These are phyloP conservation scores for Diglossa cyanea DNA, from an alignment of 2,797 vertebrate species.

Conservation along the genomic window DNA sequence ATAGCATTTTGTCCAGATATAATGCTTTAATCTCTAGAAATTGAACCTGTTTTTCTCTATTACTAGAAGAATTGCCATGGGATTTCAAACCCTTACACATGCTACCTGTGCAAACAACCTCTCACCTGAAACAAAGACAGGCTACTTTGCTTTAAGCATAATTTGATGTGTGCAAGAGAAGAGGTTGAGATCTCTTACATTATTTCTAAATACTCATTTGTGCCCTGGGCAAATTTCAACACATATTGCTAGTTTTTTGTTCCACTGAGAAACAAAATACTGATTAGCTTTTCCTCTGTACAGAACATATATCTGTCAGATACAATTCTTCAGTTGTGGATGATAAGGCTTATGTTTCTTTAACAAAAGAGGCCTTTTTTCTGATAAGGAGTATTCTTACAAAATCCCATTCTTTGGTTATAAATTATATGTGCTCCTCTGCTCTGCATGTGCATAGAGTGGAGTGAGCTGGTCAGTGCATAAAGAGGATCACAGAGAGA, in stretches of 20 bases:
- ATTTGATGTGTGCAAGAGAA: not conserved
- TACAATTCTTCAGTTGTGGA: not conserved
- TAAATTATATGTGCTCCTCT: not conserved
- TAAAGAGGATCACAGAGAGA: not conserved
- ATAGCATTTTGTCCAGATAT: not conserved
- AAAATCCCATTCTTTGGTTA: not conserved
- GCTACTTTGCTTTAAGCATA: not conserved
- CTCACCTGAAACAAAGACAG: not conserved
- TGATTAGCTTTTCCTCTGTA: not conserved
- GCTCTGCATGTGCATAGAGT: not conserved
- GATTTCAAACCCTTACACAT: not conserved
- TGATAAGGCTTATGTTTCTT: not conserved
- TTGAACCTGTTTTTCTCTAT: not conserved
- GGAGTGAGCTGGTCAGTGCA: not conserved
- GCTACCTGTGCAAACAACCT: not conserved
- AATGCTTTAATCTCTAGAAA: not conserved
- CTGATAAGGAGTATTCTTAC: not conserved
- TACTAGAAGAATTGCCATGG: not conserved
- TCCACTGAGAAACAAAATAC: not conserved
- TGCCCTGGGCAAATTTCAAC: not conserved
- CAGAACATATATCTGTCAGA: not conserved
- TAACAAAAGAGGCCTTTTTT: not conserved
- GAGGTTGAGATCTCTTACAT: not conserved
- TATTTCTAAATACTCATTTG: not conserved
- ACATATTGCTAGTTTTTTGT: not conserved